Conservation (phyloP, 1,140 invertebrate species). For the Spodoptera frugiperda region DNA sequence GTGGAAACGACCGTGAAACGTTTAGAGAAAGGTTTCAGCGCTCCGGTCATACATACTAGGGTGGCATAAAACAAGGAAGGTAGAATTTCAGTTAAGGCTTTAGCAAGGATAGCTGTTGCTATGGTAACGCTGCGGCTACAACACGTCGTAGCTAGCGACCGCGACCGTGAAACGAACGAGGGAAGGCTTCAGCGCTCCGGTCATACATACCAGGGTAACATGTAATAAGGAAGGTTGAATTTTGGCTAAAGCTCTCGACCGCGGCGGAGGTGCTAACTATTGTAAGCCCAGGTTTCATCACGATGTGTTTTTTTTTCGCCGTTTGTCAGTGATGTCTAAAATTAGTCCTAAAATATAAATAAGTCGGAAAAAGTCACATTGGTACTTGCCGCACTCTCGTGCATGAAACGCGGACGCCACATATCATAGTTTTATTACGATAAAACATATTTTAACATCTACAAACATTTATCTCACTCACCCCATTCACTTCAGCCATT, state of each 20-base stretch:
- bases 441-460: too few species aligned
- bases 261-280: too few species aligned
- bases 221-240: neutral
- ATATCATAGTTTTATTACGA: too few species aligned
- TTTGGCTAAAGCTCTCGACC: neutral
- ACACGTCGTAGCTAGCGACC: neutral
- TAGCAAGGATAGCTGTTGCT: neutral
- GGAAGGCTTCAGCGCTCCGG: constrained; percentile 13
- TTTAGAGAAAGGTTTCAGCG: neutral
- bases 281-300: too few species aligned
- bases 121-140: neutral
- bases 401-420: too few species aligned
- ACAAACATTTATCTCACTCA: too few species aligned
- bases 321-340: too few species aligned
- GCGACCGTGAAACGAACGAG: neutral
- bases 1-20: neutral
- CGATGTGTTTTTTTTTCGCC: too few species aligned
- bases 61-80: neutral
- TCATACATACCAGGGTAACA: constrained; percentile 8
- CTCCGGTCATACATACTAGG: constrained; percentile 19
- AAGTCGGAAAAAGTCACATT: too few species aligned
- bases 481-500: too few species aligned
- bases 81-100: neutral
- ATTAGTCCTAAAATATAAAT: too few species aligned
- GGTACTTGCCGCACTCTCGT: too few species aligned